Percentiles rank a stretch among this genome's conserved stretches.
Conservation (phyloP, 2,797 vertebrate genomes). For the Rhinogobio ventralis region DNA sequence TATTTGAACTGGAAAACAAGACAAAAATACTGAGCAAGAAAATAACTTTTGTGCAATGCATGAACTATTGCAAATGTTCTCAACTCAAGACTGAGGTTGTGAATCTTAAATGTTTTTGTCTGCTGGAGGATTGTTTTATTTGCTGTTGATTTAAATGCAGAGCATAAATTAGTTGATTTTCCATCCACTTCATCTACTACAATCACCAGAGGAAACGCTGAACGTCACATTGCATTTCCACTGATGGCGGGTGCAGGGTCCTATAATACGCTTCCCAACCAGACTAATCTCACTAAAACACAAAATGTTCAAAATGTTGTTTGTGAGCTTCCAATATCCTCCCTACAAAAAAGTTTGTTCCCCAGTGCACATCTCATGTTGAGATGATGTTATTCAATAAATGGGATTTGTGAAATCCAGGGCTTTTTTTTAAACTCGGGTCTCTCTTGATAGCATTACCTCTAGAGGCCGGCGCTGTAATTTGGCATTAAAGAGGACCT, state of each 20-base stretch:
- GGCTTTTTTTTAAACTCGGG: background rate
- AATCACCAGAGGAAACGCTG: background rate
- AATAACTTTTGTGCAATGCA: background rate
- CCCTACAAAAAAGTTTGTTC: background rate
- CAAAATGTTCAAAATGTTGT: constrained; percentile 26
- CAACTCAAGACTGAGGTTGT: background rate
- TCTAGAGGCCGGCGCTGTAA: constrained; percentile 1
- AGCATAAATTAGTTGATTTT: background rate
- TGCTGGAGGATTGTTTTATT: background rate
- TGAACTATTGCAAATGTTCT: background rate
- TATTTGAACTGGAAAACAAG: background rate
- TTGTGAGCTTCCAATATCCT: background rate
- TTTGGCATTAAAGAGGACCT: background rate
- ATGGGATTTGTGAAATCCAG: constrained; percentile 23
- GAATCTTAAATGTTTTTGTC: background rate
- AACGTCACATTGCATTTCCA: background rate
- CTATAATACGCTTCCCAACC: background rate
- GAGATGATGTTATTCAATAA: background rate
- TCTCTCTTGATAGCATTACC: background rate
- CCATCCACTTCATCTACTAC: too few relatives aligned
- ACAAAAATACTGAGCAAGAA: background rate
- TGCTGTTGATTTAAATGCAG: background rate
- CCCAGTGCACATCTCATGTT: background rate
- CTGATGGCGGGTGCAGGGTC: background rate
- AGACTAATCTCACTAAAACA: background rate